A percentile compares a stretch with the other conserved stretches of the same genome.
Conservation (phyloP, 2,888 invertebrate species). For the Alentia gelatinosa region DNA sequence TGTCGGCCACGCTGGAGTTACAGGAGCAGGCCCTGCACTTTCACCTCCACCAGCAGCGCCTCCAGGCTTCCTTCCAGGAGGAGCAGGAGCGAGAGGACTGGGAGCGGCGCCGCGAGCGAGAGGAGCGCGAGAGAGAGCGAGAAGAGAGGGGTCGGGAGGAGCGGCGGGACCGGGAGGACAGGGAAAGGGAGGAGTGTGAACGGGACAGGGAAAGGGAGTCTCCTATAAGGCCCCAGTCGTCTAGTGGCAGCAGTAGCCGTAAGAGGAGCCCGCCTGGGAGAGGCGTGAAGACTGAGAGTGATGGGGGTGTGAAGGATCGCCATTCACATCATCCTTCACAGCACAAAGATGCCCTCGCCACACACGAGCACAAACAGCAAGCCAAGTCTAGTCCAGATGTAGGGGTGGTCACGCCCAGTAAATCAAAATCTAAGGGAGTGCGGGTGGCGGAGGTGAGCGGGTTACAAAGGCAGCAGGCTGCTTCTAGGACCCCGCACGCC, state of each 20-base stretch:
- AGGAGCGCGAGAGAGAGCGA: background rate
- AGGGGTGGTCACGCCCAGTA: conserved; percentile 13
- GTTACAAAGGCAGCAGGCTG: conserved; percentile 10
- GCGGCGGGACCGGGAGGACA: background rate
- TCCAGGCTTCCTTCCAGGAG: conserved; percentile 18
- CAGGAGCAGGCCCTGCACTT: conserved; percentile 39
- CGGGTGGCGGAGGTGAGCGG: conserved; percentile 24
- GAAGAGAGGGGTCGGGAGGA: conserved; percentile 12
- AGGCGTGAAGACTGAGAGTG: background rate
- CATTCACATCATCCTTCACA: background rate
- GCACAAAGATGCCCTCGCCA: background rate
- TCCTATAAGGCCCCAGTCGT: background rate
- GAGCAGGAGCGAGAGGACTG: background rate
- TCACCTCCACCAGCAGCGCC: conserved; percentile 12
- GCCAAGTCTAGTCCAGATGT: conserved; percentile 18
- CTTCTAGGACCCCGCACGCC: background rate
- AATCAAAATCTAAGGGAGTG: background rate
- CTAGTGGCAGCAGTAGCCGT: background rate
- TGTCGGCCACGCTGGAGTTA: conserved; percentile 36
- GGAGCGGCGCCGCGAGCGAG: background rate
- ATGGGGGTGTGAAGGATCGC: background rate
- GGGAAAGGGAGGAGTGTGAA: background rate
- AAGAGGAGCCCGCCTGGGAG: background rate
- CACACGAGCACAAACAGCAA: background rate
- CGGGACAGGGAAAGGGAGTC: background rate